A percentile compares a stretch with the other conserved stretches of the same genome.
These are phyloP conservation scores for Cyrtodaria siliqua DNA, from an alignment of 2,888 invertebrate species.

Conservation along the genomic window DNA sequence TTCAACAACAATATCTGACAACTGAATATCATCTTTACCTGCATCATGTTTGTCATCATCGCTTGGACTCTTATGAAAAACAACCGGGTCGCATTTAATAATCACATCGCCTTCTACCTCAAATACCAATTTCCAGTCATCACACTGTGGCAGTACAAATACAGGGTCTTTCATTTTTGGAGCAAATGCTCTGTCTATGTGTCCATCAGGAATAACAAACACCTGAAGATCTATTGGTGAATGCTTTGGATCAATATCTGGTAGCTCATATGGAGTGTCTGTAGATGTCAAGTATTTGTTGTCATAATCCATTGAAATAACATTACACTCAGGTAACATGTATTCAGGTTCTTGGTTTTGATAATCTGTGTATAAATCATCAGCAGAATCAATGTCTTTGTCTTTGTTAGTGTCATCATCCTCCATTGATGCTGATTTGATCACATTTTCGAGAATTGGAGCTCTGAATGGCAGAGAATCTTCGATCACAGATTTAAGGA, in stretches of 20 bases:
- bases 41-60: slow-evolving; percentile 5
- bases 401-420: neutral
- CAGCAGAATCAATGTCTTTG: slow-evolving; percentile 1
- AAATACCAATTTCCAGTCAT: slow-evolving; percentile 3
- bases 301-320: slow-evolving; percentile 26
- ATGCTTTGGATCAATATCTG: slow-evolving; percentile 22
- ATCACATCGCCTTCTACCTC: neutral
- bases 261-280: slow-evolving; percentile 15
- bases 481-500: slow-evolving; percentile 53
- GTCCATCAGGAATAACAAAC: slow-evolving; percentile 45
- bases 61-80: neutral
- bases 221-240: slow-evolving; percentile 51
- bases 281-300: neutral
- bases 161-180: neutral
- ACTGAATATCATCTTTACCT: no score
- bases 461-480: slow-evolving; percentile 57
- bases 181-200: slow-evolving; percentile 12
- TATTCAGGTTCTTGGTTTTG: slow-evolving; percentile 17
- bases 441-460: slow-evolving; percentile 52
- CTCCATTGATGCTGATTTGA: slow-evolving; percentile 33
- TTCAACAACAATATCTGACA: slow-evolving; percentile 1
- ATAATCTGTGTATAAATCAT: slow-evolving; percentile 42
- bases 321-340: slow-evolving; percentile 49
- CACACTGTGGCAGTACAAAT: neutral
- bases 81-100: no score